Percentiles rank a stretch among this genome's conserved stretches.
Conservation (phyloP, 2,888 invertebrate genomes). For the Sphaerophoria taeniata region DNA sequence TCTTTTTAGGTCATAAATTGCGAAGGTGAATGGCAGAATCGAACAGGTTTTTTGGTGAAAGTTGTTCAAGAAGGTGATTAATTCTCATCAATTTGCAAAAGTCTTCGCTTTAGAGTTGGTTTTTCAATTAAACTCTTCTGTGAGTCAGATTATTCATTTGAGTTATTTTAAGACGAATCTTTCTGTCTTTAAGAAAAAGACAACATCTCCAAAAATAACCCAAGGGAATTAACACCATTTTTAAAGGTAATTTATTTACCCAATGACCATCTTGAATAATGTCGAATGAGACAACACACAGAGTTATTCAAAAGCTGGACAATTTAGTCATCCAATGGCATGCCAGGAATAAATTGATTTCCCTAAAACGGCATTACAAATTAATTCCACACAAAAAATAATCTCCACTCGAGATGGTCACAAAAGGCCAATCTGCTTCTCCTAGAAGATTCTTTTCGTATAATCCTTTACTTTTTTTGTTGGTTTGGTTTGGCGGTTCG, state of each 20-base stretch:
- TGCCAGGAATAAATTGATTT: constrained; percentile 49
- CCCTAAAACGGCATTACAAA: constrained; percentile 61
- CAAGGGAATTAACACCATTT: constrained; percentile 37
- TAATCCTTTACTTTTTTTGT: background rate
- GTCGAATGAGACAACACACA: constrained; percentile 1
- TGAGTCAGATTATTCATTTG: background rate
- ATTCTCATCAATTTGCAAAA: background rate
- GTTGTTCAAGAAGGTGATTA: constrained; percentile 2
- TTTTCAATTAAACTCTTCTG: background rate
- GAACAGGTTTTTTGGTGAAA: constrained; percentile 31
- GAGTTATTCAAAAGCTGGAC: background rate
- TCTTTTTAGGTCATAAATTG: constrained; percentile 57
- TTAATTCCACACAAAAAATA: constrained; percentile 40
- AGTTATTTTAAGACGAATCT: background rate
- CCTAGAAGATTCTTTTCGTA: constrained; percentile 27
- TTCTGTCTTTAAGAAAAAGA: background rate
- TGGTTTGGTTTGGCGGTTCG: background rate
- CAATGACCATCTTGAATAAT: constrained; percentile 19
- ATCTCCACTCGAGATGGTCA: constrained; percentile 18
- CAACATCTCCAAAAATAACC: background rate
- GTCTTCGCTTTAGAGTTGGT: no score
- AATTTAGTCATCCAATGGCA: constrained; percentile 41
- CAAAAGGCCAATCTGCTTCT: background rate
- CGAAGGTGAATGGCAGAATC: constrained; percentile 13
- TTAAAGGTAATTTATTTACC: constrained; percentile 30